Conservation (phyloP, 2,888 invertebrate species). For the Pristionchus mayeri region DNA sequence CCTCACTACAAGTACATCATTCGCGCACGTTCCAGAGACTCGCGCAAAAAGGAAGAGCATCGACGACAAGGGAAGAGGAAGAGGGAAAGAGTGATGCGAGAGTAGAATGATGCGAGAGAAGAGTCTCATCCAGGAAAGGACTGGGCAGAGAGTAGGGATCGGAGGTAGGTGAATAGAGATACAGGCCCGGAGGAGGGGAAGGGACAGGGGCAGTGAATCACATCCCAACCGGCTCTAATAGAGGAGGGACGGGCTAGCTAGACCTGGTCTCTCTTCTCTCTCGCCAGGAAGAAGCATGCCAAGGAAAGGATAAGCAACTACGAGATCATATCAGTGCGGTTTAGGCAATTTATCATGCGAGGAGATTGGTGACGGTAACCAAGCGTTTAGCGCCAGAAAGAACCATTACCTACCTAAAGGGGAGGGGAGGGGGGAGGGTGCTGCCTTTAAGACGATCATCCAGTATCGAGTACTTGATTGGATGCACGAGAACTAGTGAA, state of each 20-base stretch:
- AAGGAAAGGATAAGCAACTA: background rate
- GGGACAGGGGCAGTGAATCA: constrained; percentile 26
- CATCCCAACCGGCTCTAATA: constrained; percentile 4
- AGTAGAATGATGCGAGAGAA: background rate
- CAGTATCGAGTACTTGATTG: constrained; percentile 7
- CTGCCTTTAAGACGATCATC: constrained; percentile 11
- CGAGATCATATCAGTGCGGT: too few species aligned
- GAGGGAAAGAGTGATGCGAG: background rate
- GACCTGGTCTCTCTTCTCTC: constrained; percentile 29
- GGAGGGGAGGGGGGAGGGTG: background rate
- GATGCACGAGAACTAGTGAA: constrained; percentile 3
- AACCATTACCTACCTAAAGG: constrained; percentile 1
- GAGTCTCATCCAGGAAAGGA: background rate
- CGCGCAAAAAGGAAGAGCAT: background rate
- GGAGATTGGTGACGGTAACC: background rate
- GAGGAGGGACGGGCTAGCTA: constrained; percentile 6
- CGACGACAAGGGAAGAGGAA: background rate
- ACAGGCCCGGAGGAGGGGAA: constrained; percentile 10
- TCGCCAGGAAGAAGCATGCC: background rate
- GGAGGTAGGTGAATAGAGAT: constrained; percentile 13
- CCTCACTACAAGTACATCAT: constrained; percentile 8
- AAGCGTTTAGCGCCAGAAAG: background rate
- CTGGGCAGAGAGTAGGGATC: constrained; percentile 4
- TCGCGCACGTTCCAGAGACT: constrained; percentile 2
- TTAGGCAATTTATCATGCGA: background rate